Evolutionary conservation across 1,140 invertebrate species (phyloP), one percentile per base, ranked within the genome.

Genomic region (Oreohelix idahoensis): DNA sequence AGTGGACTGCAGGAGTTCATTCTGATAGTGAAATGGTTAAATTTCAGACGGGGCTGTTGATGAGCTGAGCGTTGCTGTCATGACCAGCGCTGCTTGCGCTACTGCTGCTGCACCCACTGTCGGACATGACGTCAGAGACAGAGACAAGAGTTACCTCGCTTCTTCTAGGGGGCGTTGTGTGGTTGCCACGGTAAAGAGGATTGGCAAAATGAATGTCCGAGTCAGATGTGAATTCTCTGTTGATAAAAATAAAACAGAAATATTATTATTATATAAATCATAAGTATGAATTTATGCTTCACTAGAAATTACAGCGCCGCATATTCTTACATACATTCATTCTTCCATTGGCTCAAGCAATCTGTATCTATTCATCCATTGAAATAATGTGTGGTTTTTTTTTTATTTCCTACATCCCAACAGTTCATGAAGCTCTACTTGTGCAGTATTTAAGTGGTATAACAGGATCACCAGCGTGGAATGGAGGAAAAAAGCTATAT

Each of bases 41-140:
- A n/a, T 4, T 66, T 66, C 63, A 66, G 63, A 17, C 23, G 29
- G 74, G 74, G 32, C 74, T 76, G 74, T 39, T 76, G 29, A 76
- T 39, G 13, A 76, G 74, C 63, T 66, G 63, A 39, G 74, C 74
- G 8, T 42, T 76, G 74, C 74, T 76, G n/a, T 49, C 74, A n/a
- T 76, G 74, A 32, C 74, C 74, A 29, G 74, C 45, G 29, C 74
- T 76, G 17, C 63, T 66, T 10, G 10, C 29, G 63, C 63, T 66
- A 35, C 74, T 76, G 29, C 74, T 76, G 45, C 74, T 76, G 49
- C 74, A 53, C 4, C 74, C 74, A n/a, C 74, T 76, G 49, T 76
- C 74, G 1, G 74, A 76, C 1, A 76, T 4, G 23, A 29, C 74
- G 32, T 76, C 74, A 35, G 63, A 66, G n/a, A 66, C 63, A 23